Evolutionary conservation across 2,113 vertebrate species (phyloP).

Genomic region (Cairina moschata): DNA sequence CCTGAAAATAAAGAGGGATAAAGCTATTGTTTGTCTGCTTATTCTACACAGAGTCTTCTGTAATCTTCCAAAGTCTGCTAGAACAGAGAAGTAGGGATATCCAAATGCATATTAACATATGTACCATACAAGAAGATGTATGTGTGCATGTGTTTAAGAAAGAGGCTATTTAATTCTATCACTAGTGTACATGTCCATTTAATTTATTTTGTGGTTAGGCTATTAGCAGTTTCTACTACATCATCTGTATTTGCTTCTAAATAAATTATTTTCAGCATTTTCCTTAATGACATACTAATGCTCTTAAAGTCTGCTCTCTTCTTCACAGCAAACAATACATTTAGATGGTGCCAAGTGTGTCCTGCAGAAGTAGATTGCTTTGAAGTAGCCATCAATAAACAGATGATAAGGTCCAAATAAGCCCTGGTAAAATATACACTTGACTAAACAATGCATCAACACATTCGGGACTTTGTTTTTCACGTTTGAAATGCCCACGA

Average conservation of each 20-base stretch:
- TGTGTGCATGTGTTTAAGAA: background rate
- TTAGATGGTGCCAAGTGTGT: background rate
- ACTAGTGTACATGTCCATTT: background rate
- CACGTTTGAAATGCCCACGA: background rate
- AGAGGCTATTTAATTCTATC: background rate
- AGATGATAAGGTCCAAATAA: conserved; percentile 33
- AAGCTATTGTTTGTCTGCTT: conserved; percentile 40
- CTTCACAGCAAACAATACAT: conserved; percentile 3
- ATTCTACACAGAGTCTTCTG: conserved; percentile 9
- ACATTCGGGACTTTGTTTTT: background rate
- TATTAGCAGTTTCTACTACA: background rate
- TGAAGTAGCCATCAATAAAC: conserved; percentile 41
- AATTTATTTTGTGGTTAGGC: conserved; percentile 1
- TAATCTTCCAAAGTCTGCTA: background rate
- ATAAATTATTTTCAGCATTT: background rate
- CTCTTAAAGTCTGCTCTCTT: background rate
- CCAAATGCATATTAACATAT: background rate
- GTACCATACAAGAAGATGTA: background rate
- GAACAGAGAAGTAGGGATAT: background rate
- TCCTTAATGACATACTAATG: conserved; percentile 1
- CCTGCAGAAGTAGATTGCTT: conserved; percentile 47
- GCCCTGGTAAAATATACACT: background rate
- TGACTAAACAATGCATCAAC: conserved; percentile 28
- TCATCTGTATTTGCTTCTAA: conserved; percentile 6
- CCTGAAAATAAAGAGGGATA: conserved; percentile 44